phyloP scores from a whole-genome alignment of 64 coral and sea anemone species.

The Montipora cactus region DNA sequence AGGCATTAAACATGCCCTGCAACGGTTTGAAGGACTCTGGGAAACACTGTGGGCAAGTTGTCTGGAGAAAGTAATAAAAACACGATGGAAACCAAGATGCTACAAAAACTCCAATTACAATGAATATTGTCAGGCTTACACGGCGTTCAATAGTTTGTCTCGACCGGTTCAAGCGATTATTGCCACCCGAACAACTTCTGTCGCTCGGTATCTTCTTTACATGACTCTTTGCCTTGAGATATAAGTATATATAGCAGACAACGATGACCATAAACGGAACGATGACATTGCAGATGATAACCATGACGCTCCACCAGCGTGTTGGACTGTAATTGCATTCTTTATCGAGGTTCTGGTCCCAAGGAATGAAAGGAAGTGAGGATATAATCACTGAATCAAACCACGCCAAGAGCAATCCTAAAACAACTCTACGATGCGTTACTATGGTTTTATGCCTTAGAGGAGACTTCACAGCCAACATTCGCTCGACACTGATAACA shows the following conservation, averaged over 20 bases:
- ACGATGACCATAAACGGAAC: constrained; percentile 82
- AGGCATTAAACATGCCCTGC: constrained; percentile 74
- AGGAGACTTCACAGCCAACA: constrained; percentile 78
- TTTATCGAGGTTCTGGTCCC: constrained; percentile 26
- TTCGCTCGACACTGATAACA: constrained; percentile 87
- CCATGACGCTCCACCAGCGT: constrained; percentile 91
- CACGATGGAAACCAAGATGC: constrained; percentile 90
- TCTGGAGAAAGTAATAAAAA: constrained; percentile 89
- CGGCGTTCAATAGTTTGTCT: constrained; percentile 81
- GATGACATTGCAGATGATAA: constrained; percentile 85
- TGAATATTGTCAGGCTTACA: constrained; percentile 92
- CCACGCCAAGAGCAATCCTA: constrained; percentile 70
- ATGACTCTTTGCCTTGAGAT: constrained; percentile 71
- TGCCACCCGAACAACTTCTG: background rate
- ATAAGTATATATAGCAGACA: constrained; percentile 84
- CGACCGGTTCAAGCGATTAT: background rate
- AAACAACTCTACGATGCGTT: constrained; percentile 64
- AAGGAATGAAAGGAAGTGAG: constrained; percentile 80
- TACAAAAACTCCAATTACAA: constrained; percentile 90
- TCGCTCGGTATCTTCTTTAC: constrained; percentile 65
- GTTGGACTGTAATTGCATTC: constrained; percentile 90
- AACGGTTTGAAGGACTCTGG: constrained; percentile 48
- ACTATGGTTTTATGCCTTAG: constrained; percentile 72
- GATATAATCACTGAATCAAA: constrained; percentile 69
- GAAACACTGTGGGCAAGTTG: constrained; percentile 77